Evolutionary conservation across 2,797 vertebrate genomes (phyloP).

Genomic region (Tolypeutes matacus): DNA sequence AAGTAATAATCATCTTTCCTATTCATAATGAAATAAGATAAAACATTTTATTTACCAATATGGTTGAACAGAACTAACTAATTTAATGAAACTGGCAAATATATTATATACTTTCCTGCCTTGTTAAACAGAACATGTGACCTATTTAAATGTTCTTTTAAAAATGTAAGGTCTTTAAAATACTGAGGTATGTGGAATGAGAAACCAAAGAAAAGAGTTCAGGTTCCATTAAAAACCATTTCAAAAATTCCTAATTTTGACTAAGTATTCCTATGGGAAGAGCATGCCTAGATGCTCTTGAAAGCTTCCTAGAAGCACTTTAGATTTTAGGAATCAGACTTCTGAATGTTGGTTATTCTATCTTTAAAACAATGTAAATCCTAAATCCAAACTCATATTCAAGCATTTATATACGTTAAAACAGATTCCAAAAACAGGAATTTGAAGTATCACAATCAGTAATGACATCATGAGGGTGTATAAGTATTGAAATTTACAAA

Average conservation of each 20-base stretch:
- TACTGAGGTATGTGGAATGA: neutral
- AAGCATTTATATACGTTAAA: neutral
- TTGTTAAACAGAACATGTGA: neutral
- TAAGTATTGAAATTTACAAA: rapidly evolving
- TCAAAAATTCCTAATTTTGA: neutral
- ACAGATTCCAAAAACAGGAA: neutral
- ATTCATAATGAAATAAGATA: neutral
- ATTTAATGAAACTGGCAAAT: neutral
- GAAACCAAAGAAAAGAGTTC: neutral
- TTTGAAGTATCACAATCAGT: neutral
- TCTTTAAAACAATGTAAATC: neutral
- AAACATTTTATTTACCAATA: neutral
- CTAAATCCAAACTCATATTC: neutral
- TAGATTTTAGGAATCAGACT: neutral
- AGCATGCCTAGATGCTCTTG: neutral
- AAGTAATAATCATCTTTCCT: neutral
- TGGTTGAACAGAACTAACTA: neutral
- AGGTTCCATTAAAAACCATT: neutral
- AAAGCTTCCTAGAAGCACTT: neutral
- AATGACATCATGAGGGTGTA: rapidly evolving
- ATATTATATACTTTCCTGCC: neutral
- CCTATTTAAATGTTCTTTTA: neutral
- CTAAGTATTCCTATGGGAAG: neutral
- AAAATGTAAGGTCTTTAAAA: neutral
- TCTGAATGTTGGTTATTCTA: constrained; percentile 9